Conservation (phyloP, 2,888 invertebrate genomes). For the Cyrtodaria siliqua region DNA sequence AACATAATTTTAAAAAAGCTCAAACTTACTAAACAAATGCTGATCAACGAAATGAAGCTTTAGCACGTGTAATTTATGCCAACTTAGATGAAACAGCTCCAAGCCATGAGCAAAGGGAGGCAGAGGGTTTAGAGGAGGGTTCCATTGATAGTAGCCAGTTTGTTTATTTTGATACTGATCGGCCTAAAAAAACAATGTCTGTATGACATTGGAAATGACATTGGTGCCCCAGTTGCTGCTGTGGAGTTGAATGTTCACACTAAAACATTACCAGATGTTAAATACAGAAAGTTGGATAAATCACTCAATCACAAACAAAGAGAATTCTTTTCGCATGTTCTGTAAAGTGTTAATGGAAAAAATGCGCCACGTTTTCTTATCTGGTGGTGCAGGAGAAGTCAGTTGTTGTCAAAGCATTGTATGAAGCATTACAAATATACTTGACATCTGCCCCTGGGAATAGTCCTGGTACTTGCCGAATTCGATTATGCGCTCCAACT, state of each 20-base stretch:
- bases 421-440: too few relatives aligned
- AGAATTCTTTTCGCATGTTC: conserved; percentile 27
- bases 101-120: conserved; percentile 25
- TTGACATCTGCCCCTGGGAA: too few relatives aligned
- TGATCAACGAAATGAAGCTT: conserved; percentile 22
- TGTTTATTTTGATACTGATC: conserved; percentile 19
- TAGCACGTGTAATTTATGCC: conserved; percentile 6
- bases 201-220: conserved; percentile 41
- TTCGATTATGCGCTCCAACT: too few relatives aligned
- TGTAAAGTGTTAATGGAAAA: too few relatives aligned
- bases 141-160: conserved; percentile 6
- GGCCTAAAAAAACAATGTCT: conserved; percentile 9
- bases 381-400: too few relatives aligned
- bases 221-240: conserved; percentile 22
- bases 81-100: conserved; percentile 40
- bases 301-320: conserved; percentile 36
- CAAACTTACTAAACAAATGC: conserved; percentile 28
- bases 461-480: too few relatives aligned
- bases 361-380: too few relatives aligned
- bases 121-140: conserved; percentile 16
- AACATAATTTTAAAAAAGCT: conserved; percentile 5
- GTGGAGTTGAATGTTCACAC: conserved; percentile 12
- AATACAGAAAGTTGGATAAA: conserved; percentile 12
- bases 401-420: too few relatives aligned
- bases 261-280: conserved; percentile 21